Evolutionary conservation across 2,113 vertebrate species (phyloP).

Genomic region (Tonatia bakeri): DNA sequence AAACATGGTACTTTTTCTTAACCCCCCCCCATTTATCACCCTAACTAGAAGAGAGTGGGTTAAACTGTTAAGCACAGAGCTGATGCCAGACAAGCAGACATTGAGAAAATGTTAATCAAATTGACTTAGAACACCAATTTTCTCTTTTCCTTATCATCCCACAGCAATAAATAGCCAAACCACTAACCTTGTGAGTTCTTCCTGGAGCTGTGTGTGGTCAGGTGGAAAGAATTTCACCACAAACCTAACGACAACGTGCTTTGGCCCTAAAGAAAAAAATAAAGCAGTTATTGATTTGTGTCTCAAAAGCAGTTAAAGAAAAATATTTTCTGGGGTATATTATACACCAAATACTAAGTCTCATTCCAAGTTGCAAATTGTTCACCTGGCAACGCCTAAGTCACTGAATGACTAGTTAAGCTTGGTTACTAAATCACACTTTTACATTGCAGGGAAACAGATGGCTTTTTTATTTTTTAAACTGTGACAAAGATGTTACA

Average conservation of each 20-base stretch:
- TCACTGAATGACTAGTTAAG: background rate
- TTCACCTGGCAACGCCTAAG: too few relatives aligned
- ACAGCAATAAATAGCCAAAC: background rate
- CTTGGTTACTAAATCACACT: background rate
- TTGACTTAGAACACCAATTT: background rate
- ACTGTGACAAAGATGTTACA: background rate
- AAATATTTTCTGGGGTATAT: background rate
- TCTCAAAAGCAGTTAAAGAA: background rate
- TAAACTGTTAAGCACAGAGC: background rate
- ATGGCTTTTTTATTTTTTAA: background rate
- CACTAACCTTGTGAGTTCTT: conserved; percentile 95
- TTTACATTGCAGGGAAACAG: background rate
- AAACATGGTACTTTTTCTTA: background rate
- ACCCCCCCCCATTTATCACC: background rate
- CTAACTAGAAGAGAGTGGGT: background rate
- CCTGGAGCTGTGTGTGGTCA: conserved; percentile 95
- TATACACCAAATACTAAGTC: background rate
- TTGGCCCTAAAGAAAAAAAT: conserved; percentile 85
- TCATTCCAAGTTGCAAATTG: background rate
- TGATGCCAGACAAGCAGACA: background rate
- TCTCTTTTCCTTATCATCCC: background rate
- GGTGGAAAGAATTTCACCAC: conserved; percentile 99
- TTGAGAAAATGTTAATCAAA: background rate
- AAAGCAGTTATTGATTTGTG: background rate
- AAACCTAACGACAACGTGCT: conserved; percentile 91